A percentile compares a stretch with the other conserved stretches of the same genome.
Evolutionary conservation across 2,113 vertebrate species (phyloP).

Genomic region (Lasiurus borealis): DNA sequence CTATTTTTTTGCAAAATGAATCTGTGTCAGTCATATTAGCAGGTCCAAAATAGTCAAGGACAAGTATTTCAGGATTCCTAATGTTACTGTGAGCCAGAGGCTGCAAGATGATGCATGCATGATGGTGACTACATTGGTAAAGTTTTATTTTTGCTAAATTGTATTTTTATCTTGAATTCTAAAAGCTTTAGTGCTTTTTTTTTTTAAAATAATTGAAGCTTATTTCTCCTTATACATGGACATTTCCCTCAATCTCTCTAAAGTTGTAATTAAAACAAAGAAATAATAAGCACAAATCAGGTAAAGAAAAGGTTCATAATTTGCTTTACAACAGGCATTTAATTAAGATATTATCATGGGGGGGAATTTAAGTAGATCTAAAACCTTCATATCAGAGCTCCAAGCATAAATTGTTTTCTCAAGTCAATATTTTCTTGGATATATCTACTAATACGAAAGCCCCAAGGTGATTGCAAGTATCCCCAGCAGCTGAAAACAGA

Average conservation of each 20-base stretch:
- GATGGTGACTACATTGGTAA: conserved; percentile 36
- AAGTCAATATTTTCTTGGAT: conserved; percentile 16
- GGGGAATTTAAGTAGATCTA: conserved; percentile 21
- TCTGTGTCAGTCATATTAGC: background rate
- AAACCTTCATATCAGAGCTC: conserved; percentile 18
- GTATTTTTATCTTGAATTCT: conserved; percentile 36
- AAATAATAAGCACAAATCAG: conserved; percentile 45
- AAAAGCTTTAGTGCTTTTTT: conserved; percentile 28
- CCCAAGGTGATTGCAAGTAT: conserved; percentile 83
- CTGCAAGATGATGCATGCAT: background rate
- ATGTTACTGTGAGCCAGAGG: conserved; percentile 10
- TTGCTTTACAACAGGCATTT: conserved; percentile 64
- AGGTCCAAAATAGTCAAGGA: conserved; percentile 26
- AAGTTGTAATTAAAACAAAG: conserved; percentile 60
- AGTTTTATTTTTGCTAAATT: conserved; percentile 45
- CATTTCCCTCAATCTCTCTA: conserved; percentile 27
- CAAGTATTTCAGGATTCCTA: conserved; percentile 19
- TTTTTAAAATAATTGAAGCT: conserved; percentile 46
- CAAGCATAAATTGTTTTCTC: conserved; percentile 12
- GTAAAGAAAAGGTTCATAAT: conserved; percentile 26
- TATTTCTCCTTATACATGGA: conserved; percentile 46
- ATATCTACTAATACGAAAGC: conserved; percentile 58
- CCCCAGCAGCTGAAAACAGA: conserved; percentile 54
- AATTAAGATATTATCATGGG: background rate
- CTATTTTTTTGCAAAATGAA: background rate